Evolutionary conservation across 2,113 vertebrate species (phyloP).

Genomic region (Cathartes aura): DNA sequence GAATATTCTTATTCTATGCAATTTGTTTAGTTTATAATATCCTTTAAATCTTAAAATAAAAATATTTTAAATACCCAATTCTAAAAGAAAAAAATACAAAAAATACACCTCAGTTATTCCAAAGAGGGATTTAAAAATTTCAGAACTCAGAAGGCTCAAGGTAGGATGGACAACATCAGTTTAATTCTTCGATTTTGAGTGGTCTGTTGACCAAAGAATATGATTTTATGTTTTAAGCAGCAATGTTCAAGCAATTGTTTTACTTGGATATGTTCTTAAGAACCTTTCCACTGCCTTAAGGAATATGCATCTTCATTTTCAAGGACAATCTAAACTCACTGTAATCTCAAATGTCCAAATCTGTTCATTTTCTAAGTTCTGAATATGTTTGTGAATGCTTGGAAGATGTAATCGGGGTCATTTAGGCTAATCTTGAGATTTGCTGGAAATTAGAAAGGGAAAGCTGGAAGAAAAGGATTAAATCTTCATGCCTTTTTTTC

Average conservation of each 20-base stretch:
- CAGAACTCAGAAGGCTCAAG: not conserved
- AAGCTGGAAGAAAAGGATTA: not conserved
- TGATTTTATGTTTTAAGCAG: not conserved
- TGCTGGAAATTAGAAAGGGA: not conserved
- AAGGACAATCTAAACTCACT: not conserved
- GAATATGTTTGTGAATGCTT: not conserved
- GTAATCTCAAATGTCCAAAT: not conserved
- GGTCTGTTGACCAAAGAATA: not conserved
- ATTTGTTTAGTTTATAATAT: not conserved
- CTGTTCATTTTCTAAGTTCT: not conserved
- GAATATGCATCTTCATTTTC: not conserved
- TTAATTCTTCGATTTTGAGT: not conserved
- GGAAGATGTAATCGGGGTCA: not conserved
- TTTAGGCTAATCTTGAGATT: not conserved
- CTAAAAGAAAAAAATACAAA: no score
- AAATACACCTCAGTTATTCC: not conserved
- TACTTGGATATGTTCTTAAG: not conserved
- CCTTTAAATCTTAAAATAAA: not conserved
- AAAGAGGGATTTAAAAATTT: not conserved
- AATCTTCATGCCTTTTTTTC: not conserved
- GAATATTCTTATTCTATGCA: not conserved
- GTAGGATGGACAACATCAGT: not conserved
- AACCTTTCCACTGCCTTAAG: not conserved
- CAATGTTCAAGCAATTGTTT: not conserved
- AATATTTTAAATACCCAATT: not conserved